Conservation (phyloP, 1,140 invertebrate species). For the Drosophila triauraria region DNA sequence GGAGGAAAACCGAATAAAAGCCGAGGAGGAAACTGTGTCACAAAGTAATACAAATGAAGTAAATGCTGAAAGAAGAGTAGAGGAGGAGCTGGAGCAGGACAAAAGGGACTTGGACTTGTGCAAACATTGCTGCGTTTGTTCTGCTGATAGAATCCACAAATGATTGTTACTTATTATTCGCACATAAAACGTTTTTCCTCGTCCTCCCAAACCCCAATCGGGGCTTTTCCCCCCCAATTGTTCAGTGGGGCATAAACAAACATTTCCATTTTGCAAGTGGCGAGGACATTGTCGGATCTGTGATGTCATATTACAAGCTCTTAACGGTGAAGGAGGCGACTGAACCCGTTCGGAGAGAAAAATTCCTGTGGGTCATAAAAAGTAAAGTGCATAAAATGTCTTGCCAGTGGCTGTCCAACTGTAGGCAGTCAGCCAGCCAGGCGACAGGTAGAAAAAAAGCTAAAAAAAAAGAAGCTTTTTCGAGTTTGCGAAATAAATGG, state of each 20-base stretch:
- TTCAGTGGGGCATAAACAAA: slow-evolving; percentile 56
- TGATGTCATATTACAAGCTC: slow-evolving; percentile 62
- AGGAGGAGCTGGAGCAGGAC: slow-evolving; percentile 1
- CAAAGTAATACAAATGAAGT: slow-evolving; percentile 47
- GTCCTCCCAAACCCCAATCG: neutral
- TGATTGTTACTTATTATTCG: slow-evolving; percentile 58
- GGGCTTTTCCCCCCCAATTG: slow-evolving; percentile 22
- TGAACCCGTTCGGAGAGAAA: neutral
- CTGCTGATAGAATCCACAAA: slow-evolving; percentile 50
- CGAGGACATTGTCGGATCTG: slow-evolving; percentile 40
- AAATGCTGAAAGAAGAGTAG: neutral
- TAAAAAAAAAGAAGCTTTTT: slow-evolving; percentile 12
- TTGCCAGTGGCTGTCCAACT: slow-evolving; percentile 46
- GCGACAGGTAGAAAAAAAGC: slow-evolving; percentile 39
- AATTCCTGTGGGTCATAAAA: slow-evolving; percentile 48
- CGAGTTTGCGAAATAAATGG: slow-evolving; percentile 36
- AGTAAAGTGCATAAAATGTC: slow-evolving; percentile 56
- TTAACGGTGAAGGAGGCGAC: slow-evolving; percentile 20
- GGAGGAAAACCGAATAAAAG: neutral
- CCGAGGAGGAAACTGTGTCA: slow-evolving; percentile 36
- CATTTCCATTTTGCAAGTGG: slow-evolving; percentile 51
- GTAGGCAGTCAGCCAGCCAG: slow-evolving; percentile 47
- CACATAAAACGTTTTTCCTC: slow-evolving; percentile 52
- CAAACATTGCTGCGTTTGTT: slow-evolving; percentile 36
- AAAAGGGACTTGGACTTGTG: slow-evolving; percentile 23